These are phyloP conservation scores for Perccottus glenii DNA, from an alignment of 2,113 vertebrate genomes.

Conservation along the genomic window DNA sequence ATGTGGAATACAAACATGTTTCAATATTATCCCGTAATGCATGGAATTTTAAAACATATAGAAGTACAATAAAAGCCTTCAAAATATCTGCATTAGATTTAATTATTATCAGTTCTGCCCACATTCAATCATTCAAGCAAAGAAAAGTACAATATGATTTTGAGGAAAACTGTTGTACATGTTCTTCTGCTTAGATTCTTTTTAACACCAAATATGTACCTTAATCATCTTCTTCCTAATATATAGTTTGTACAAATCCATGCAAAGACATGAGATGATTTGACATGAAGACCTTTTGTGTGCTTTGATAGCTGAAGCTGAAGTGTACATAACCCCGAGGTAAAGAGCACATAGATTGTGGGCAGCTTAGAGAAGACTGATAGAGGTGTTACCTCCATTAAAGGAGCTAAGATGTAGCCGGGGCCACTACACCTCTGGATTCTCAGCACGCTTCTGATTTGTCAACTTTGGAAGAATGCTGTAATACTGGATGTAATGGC, in stretches of 20 bases:
- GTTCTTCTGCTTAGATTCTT: too few species aligned
- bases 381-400: constrained; percentile 61
- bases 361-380: constrained; percentile 38
- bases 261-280: constrained; percentile 60
- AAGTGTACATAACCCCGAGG: constrained; percentile 46
- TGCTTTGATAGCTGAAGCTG: constrained; percentile 38
- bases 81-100: too few species aligned
- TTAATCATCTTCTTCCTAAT: background rate
- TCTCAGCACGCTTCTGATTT: constrained; percentile 60
- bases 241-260: background rate
- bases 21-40: too few species aligned
- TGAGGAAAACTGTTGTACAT: too few species aligned
- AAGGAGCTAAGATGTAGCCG: constrained; percentile 33
- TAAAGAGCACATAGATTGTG: constrained; percentile 30
- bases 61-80: too few species aligned
- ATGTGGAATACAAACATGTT: too few species aligned
- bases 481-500: constrained; percentile 72
- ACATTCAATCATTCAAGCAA: too few species aligned
- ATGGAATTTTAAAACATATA: too few species aligned
- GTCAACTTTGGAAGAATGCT: constrained; percentile 67
- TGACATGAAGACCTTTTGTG: constrained; percentile 50
- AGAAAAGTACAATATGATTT: too few species aligned
- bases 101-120: too few species aligned
- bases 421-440: constrained; percentile 53
- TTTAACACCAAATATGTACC: background rate